These are phyloP conservation scores for Amblyteles armatorius DNA, from an alignment of 2,888 invertebrate species.

Conservation along the genomic window DNA sequence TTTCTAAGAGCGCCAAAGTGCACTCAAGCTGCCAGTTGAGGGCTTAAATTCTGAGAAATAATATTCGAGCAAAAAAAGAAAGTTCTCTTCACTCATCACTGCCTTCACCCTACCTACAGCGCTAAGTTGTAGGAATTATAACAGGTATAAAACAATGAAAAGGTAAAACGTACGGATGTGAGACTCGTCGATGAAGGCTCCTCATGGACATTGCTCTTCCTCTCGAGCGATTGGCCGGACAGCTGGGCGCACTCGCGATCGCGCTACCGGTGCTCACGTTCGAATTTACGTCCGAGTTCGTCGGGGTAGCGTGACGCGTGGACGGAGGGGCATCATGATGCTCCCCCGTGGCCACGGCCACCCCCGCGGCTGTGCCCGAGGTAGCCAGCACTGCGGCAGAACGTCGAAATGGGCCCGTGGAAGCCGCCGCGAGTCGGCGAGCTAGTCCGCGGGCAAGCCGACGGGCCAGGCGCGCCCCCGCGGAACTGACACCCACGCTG, in stretches of 20 bases:
- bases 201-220: constrained; percentile 82
- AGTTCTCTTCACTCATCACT: not conserved
- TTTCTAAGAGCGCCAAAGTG: not conserved
- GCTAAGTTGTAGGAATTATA: not conserved
- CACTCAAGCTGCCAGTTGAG: not conserved
- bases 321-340: constrained; percentile 73
- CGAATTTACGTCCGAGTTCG: constrained; percentile 65
- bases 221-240: constrained; percentile 75
- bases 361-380: constrained; percentile 73
- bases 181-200: constrained; percentile 82
- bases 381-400: constrained; percentile 83
- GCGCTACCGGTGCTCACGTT: constrained; percentile 69
- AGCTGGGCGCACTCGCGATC: constrained; percentile 71
- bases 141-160: not conserved
- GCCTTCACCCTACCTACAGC: not conserved
- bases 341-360: constrained; percentile 76
- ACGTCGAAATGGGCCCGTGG: constrained; percentile 86
- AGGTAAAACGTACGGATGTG: constrained; percentile 81
- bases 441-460: constrained; percentile 83
- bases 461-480: constrained; percentile 88
- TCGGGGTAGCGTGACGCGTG: constrained; percentile 75
- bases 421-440: constrained; percentile 85
- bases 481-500: constrained; percentile 88
- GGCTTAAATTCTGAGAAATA: not conserved
- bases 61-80: not conserved